phyloP scores from a whole-genome alignment of 2,797 vertebrate genomes.

The Tympanoctomys barrerae region DNA sequence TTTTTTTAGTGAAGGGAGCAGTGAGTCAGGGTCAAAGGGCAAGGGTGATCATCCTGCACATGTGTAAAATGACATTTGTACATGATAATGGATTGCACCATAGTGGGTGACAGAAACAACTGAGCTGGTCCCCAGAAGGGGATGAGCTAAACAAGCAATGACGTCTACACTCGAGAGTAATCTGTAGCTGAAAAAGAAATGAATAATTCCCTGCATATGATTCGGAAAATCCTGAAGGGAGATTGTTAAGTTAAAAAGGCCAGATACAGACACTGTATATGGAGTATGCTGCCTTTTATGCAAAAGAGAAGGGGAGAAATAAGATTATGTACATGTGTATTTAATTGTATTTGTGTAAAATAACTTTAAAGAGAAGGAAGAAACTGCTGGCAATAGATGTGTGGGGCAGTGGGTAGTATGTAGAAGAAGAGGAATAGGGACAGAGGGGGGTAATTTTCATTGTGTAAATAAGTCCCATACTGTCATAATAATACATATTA shows the following conservation, averaged over 20 bases:
- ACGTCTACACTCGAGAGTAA: neutral
- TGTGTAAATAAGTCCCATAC: conserved; percentile 14
- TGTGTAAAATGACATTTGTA: neutral
- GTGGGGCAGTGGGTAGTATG: neutral
- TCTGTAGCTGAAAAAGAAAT: conserved; percentile 10
- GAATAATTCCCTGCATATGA: neutral
- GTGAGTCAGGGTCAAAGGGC: conserved; percentile 35
- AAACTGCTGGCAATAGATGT: neutral
- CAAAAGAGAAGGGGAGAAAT: conserved; percentile 45
- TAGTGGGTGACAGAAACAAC: conserved; percentile 14
- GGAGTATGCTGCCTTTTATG: neutral
- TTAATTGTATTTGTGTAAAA: conserved; percentile 66
- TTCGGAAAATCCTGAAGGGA: conserved; percentile 14
- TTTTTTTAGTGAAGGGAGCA: conserved; percentile 36
- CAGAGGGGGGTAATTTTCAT: neutral
- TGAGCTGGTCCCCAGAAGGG: neutral
- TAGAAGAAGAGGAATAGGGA: neutral
- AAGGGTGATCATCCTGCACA: conserved; percentile 1
- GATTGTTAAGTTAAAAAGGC: conserved; percentile 25
- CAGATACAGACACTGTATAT: neutral
- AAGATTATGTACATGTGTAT: conserved; percentile 49
- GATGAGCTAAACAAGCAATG: neutral
- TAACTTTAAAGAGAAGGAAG: conserved; percentile 53
- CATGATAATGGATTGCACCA: neutral
- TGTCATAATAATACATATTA: neutral